These are phyloP conservation scores for Charadrius vociferus DNA, from an alignment of 2,113 vertebrate genomes.

Conservation along the genomic window DNA sequence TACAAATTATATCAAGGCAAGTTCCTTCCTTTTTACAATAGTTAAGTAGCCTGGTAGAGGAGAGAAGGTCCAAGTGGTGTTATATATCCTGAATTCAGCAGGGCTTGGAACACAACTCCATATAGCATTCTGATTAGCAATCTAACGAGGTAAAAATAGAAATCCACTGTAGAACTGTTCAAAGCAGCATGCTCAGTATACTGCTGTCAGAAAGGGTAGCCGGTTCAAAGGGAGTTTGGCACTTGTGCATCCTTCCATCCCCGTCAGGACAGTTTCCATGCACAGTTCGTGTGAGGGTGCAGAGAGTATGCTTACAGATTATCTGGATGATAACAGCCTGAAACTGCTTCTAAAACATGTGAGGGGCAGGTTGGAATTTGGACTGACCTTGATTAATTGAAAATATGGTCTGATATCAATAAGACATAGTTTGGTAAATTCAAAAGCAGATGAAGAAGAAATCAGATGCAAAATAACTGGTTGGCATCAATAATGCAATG, in stretches of 20 bases:
- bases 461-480: background rate
- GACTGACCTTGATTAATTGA: background rate
- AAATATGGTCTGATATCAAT: background rate
- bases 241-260: background rate
- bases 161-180: background rate
- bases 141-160: background rate
- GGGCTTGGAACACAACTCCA: background rate
- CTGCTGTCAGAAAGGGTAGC: background rate
- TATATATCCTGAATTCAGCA: background rate
- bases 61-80: background rate
- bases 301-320: background rate
- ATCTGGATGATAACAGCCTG: background rate
- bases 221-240: background rate
- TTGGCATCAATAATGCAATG: background rate
- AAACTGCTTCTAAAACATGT: background rate
- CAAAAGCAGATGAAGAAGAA: background rate
- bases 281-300: background rate
- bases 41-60: background rate
- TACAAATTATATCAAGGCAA: background rate
- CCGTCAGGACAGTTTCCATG: background rate
- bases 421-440: background rate
- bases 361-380: background rate
- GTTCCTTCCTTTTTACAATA: background rate
- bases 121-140: background rate
- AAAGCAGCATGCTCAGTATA: background rate